phyloP scores from a whole-genome alignment of 2,888 invertebrate species.

The Dromius quadrimaculatus region DNA sequence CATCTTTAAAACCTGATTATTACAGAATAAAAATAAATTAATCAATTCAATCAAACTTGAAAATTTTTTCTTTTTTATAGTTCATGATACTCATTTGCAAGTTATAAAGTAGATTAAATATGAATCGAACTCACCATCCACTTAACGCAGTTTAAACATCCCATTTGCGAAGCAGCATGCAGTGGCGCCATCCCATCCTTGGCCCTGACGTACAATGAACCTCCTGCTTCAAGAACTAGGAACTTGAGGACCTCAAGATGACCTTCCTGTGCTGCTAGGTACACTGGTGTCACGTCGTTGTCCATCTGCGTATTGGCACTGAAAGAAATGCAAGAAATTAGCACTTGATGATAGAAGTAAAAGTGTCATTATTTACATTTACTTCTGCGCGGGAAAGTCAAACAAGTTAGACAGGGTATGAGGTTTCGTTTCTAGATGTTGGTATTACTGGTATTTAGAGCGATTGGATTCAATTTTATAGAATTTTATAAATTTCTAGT shows the following conservation, averaged over 20 bases:
- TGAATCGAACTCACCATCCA: slow-evolving; percentile 93
- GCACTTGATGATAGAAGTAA: background rate
- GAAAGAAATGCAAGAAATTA: slow-evolving; percentile 60
- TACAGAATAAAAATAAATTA: too few relatives aligned
- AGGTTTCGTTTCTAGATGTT: background rate
- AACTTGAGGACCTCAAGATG: slow-evolving; percentile 88
- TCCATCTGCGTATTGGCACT: slow-evolving; percentile 94
- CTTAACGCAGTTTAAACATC: slow-evolving; percentile 86
- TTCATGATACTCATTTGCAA: background rate
- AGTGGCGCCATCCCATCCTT: slow-evolving; percentile 92
- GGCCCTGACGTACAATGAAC: slow-evolving; percentile 84
- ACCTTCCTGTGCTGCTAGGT: slow-evolving; percentile 90
- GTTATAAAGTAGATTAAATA: too few relatives aligned
- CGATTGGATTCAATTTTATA: too few relatives aligned
- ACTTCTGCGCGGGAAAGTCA: slow-evolving; percentile 36
- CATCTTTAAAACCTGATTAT: too few relatives aligned
- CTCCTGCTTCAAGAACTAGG: slow-evolving; percentile 86
- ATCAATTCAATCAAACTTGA: too few relatives aligned
- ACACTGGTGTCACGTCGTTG: slow-evolving; percentile 91
- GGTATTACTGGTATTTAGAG: background rate
- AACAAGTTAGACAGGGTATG: background rate
- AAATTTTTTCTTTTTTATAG: too few relatives aligned
- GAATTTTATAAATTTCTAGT: background rate
- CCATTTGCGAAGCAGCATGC: slow-evolving; percentile 92
- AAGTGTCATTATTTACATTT: slow-evolving; percentile 9